Evolutionary conservation across 2,888 invertebrate genomes (phyloP), one percentile per base, ranked within the genome.

Genomic region (Mellilla xanthometata): DNA sequence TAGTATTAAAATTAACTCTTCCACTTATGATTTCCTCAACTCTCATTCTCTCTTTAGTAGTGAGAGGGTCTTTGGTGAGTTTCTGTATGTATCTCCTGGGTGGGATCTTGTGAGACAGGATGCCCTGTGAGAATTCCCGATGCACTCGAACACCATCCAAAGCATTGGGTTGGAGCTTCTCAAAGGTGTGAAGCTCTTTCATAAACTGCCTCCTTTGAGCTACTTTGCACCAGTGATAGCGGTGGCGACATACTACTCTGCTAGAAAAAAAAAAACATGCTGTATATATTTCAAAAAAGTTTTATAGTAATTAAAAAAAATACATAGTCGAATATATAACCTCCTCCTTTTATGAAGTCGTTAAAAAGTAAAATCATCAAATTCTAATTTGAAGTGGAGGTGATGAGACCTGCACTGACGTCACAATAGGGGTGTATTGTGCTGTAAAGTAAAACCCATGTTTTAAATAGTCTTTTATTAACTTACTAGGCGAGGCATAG

Each of bases 101-200:
- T 22, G 92, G 83, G 47, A 91, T 83, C 15, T 72, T 76, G 51
- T 91, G 90, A 2, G 91, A 90, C n/a, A 90, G 68, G 30, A 90
- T 85, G 27, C 90, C 90, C 58, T 89, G 85, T 31, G 92, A 92
- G 70, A 93, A 94, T 62, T 92, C 91, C 15, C 93, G 76, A 61
- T 93, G 93, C 8, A 94, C 90, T 62, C 92, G 79, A 0, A 93
- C 92, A 8, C 93, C 92, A 46, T 92, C 92, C 45, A 94, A 65
- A 1, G 93, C 93, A 60, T 90, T 91, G 4, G 90, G 76, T 65
- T 93, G 93, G 40, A 93, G 85, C 52, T 86, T 85, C 69, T 93
- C 92, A 58, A 93, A 92, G 56, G 88, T 89, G 56, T 86, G 85
- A 1, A 94, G 86, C 70, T 94, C 93, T 41, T 75, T 89, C 79